phyloP scores from a whole-genome alignment of 2,113 vertebrate species.

The Colistium nudipinnis region DNA sequence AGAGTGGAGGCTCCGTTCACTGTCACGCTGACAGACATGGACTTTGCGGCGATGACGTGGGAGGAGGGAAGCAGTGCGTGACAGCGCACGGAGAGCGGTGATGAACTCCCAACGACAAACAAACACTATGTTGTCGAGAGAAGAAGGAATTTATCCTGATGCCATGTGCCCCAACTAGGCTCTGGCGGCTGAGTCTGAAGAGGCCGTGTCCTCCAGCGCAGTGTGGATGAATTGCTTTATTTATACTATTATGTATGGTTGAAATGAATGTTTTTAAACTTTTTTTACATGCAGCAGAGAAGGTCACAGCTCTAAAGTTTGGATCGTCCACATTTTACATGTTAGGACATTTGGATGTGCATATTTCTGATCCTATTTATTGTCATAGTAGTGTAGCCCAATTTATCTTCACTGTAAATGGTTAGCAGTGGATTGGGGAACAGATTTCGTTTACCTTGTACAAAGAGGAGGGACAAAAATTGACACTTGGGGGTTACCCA shows the following conservation, averaged over 20 bases:
- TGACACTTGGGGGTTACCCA: background rate
- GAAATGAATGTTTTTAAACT: conserved; percentile 20
- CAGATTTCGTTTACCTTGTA: background rate
- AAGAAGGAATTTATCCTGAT: conserved; percentile 28
- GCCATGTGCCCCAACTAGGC: conserved; percentile 33
- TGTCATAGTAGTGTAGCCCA: background rate
- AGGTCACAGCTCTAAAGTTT: conserved; percentile 3
- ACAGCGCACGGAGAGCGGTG: conserved; percentile 7
- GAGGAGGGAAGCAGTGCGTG: conserved; percentile 57
- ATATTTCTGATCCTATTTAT: conserved; percentile 40
- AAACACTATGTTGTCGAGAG: conserved; percentile 23
- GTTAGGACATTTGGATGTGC: background rate
- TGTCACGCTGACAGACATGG: conserved; percentile 80
- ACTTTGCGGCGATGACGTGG: conserved; percentile 76
- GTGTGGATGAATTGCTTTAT: conserved; percentile 49
- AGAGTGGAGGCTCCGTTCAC: conserved; percentile 78
- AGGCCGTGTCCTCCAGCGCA: conserved; percentile 61
- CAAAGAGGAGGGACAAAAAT: background rate
- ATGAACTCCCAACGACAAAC: conserved; percentile 3
- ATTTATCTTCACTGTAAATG: background rate
- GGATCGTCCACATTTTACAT: conserved; percentile 4
- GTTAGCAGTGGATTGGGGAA: background rate
- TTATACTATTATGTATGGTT: conserved; percentile 52
- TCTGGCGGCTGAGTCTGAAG: conserved; percentile 37
- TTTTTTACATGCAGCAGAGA: conserved; percentile 16